Base-by-base conservation (phyloP, 2,113 vertebrate genomes). In the Chlorodrepanis virens region DNA sequence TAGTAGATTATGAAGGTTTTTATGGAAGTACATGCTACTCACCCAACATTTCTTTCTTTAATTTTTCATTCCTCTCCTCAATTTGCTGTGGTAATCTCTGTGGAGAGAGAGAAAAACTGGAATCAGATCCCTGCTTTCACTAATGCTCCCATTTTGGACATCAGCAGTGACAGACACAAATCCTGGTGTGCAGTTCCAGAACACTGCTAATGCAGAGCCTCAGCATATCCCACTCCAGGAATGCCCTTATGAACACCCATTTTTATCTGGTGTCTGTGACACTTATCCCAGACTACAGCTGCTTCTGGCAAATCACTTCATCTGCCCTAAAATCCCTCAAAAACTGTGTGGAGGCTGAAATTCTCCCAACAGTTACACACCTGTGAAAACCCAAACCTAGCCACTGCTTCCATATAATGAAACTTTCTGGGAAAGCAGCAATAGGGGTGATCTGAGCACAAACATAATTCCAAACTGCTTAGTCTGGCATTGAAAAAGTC, bases 21-120 rank as follows among this genome's bases (percentile, higher is more conserved):
- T 44, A 53, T 45, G 16, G 19, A 83, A 86, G 31, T 10, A 54
- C 47, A 64, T 3, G 0, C 28, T 74, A 96, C 99, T 94, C 98
- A 99, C 99, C 97, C 68, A 99, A 95, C 99, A 99, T 99, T 94
- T 99, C 99, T 94, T 99, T 98, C 96, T 99, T 99, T 87, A 99
- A 88, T 90, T 98, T 99, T 97, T 99, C 99, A 76, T 99, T 99
- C 60, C 99, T 98, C 87, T 99, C 99, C 92, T 99, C 98, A 79
- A 99, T 99, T 98, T 99, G 98, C 93, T 96, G 98, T 68, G 99
- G 99, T 78, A 99, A 96, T 97, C 99, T 98, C 99, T 99, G 97
- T 45, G 77, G 71, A 78, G n/a, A 89, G 74, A 81, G 92, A 91
- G 17, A 97, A 80, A 87, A 93, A 74, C 4, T 50, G 77, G 60